Evolutionary conservation across 2,888 invertebrate genomes (phyloP).

Genomic region (Pandemis corylana): DNA sequence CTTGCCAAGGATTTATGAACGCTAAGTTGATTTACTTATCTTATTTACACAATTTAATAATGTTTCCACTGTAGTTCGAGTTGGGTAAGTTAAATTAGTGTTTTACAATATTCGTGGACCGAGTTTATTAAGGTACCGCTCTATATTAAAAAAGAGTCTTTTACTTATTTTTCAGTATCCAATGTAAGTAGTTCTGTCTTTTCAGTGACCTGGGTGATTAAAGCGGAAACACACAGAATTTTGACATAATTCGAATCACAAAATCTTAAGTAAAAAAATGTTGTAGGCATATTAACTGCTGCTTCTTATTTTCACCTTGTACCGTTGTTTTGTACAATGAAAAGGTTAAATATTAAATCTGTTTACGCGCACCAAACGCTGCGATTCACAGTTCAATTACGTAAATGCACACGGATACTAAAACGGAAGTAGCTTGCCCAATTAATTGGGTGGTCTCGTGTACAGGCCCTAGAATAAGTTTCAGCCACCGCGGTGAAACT

Average conservation of each 20-base stretch:
- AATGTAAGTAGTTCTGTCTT: no score
- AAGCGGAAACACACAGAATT: no score
- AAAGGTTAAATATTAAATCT: constrained; percentile 7
- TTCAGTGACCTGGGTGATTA: no score
- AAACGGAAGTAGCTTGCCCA: constrained; percentile 45
- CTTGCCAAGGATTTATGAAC: constrained; percentile 10
- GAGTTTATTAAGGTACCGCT: no score
- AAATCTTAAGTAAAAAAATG: no score
- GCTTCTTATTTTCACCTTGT: background rate
- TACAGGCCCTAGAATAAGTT: constrained; percentile 56
- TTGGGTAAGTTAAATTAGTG: background rate
- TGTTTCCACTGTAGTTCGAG: background rate
- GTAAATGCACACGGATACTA: constrained; percentile 37
- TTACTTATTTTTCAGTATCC: no score
- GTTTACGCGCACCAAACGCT: constrained; percentile 4
- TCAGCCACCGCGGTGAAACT: constrained; percentile 54
- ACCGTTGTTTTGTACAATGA: background rate
- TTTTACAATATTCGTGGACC: background rate
- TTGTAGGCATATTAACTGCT: no score
- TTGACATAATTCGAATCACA: no score
- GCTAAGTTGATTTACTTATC: background rate
- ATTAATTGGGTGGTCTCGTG: constrained; percentile 53
- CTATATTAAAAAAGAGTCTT: no score
- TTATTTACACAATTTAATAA: constrained; percentile 4
- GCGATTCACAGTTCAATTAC: constrained; percentile 27